Percentiles rank a stretch among this genome's conserved stretches.
Evolutionary conservation across 2,888 invertebrate species (phyloP).

Genomic region (Cecidostiba fungosa): DNA sequence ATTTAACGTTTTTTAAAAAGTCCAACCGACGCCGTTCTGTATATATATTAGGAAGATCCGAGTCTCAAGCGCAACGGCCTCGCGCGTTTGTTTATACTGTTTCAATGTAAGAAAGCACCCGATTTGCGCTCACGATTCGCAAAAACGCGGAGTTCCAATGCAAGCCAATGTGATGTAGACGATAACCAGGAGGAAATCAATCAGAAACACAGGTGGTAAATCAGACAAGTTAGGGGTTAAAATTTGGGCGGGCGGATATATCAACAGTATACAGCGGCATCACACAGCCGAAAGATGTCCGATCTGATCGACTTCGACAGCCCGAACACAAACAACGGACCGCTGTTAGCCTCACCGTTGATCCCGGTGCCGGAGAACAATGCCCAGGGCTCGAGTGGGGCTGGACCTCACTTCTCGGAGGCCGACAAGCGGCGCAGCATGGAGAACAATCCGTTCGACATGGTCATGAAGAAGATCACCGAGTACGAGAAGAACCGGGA

Average conservation of each 20-base stretch:
- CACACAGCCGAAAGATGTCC: conserved; percentile 69
- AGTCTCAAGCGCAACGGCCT: background rate
- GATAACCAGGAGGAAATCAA: conserved; percentile 10
- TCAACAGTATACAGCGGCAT: background rate
- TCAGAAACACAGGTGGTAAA: background rate
- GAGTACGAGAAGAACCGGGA: conserved; percentile 73
- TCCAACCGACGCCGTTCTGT: conserved; percentile 37
- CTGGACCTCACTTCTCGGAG: conserved; percentile 31
- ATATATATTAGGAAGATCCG: too few species aligned
- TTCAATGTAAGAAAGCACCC: conserved; percentile 1
- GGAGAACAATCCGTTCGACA: conserved; percentile 77
- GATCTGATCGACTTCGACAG: conserved; percentile 76
- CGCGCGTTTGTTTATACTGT: conserved; percentile 34
- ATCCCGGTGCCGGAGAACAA: conserved; percentile 61
- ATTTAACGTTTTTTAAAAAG: conserved; percentile 43
- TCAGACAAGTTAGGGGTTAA: background rate
- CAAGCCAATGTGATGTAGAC: conserved; percentile 21
- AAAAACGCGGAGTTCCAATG: background rate
- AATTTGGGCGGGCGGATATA: background rate
- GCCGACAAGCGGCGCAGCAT: conserved; percentile 67
- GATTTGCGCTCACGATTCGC: background rate
- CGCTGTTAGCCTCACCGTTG: conserved; percentile 71
- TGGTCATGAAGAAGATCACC: conserved; percentile 70
- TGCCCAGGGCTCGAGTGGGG: conserved; percentile 12
- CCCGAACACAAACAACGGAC: conserved; percentile 67